Evolutionary conservation across 1,140 invertebrate genomes (phyloP), one percentile per base, ranked within the genome.

Genomic region (Chelonus insularis): DNA sequence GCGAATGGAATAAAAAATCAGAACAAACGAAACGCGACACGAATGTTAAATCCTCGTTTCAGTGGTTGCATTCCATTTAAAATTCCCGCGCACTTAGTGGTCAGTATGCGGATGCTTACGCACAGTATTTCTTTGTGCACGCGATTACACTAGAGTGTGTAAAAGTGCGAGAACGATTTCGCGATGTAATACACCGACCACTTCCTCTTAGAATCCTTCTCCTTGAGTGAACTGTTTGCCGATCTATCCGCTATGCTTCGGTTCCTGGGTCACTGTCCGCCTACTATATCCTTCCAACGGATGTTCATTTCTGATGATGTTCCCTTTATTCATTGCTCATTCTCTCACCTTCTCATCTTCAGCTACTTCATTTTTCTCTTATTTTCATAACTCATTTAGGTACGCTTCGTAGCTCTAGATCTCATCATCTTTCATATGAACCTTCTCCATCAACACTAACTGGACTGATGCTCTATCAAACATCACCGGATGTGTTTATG

Each of bases 201-300:
- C 47, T 57, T 57, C 32, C 52, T 57, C 60, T 14, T 55, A 34
- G 25, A 12, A 21, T 29, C 32, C 18, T n/a, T 37, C 32, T 8
- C 12, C 34, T 52, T 23, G 9, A 34, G 54, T 16, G 52, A 23
- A 37, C 37, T 43, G 64, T 63, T 62, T 62, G 67, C 57, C 61
- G 68, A 63, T 69, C 61, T 65, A 65, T 66, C 63, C 65, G 63
- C 63, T 58, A 69, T 66, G 68, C 68, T 63, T 69, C 68, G 64
- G 61, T 69, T 69, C 65, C 66, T 68, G 68, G 68, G 68, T 69
- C 68, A 69, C 61, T 69, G 68, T 62, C 68, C 68, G 66, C 58
- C 63, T 62, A 65, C 66, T 62, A 58, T 57, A 64, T 51, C 57
- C 41, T 32, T 48, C 23, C 58, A 54, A 36, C 39, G 41, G 51